Conservation (phyloP, 2,113 vertebrate species). For the Nannobrachium achirus region DNA sequence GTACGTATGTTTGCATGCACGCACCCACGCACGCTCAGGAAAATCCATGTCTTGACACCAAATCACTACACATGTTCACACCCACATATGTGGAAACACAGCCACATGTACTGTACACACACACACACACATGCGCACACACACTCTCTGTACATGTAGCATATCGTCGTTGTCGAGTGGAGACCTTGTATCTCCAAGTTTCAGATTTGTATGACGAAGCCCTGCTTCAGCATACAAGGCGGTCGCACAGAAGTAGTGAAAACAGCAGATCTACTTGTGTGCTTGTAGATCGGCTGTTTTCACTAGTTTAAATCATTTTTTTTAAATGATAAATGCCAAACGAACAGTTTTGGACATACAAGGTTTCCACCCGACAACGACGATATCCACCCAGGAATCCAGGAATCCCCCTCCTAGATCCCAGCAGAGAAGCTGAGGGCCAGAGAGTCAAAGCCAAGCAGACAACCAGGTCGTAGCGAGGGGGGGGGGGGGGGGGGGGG, state of each 20-base stretch:
- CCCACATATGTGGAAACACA: neutral
- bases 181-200: too few species aligned
- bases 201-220: too few species aligned
- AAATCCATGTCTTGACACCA: constrained; percentile 8
- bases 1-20: too few species aligned
- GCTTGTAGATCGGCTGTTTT: too few species aligned
- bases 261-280: too few species aligned
- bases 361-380: too few species aligned
- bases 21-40: neutral
- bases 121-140: constrained; percentile 5
- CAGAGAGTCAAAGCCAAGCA: constrained; percentile 30
- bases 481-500: constrained; percentile 48
- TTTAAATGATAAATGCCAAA: too few species aligned
- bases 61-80: constrained; percentile 24
- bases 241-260: constrained; percentile 6
- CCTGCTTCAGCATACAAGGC: too few species aligned
- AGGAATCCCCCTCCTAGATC: neutral
- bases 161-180: too few species aligned
- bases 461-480: constrained; percentile 43
- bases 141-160: too few species aligned
- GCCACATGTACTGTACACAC: neutral
- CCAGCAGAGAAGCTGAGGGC: neutral
- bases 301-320: too few species aligned
- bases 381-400: neutral
- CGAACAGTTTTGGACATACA: too few species aligned